These are phyloP conservation scores for Drosophila jambulina DNA, from an alignment of 1,140 invertebrate species.

Conservation along the genomic window DNA sequence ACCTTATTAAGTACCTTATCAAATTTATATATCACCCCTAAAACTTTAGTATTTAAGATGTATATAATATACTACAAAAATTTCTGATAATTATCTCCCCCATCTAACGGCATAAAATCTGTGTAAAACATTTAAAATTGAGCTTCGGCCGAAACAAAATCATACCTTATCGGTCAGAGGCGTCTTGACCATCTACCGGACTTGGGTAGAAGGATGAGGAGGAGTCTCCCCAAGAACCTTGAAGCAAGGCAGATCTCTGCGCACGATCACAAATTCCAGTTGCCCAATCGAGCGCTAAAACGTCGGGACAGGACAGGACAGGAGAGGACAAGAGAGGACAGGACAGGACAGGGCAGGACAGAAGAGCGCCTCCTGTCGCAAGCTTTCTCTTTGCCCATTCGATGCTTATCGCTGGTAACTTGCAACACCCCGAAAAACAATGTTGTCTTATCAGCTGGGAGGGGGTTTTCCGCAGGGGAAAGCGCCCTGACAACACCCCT, in stretches of 20 bases:
- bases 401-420: constrained; percentile 60
- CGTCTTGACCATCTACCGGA: constrained; percentile 34
- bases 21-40: background rate
- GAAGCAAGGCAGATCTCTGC: constrained; percentile 55
- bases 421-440: constrained; percentile 75
- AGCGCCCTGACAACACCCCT: constrained; percentile 73
- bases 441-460: constrained; percentile 41
- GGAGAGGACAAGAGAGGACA: too few species aligned
- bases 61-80: too few species aligned
- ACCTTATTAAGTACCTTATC: background rate
- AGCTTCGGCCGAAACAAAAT: constrained; percentile 31
- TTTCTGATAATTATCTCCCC: constrained; percentile 16
- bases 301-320: constrained; percentile 13
- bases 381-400: constrained; percentile 73
- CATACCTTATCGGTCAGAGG: constrained; percentile 50
- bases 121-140: constrained; percentile 25
- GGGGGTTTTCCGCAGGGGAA: background rate
- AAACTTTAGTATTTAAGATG: too few species aligned
- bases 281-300: constrained; percentile 61
- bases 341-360: constrained; percentile 7
- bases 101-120: constrained; percentile 39
- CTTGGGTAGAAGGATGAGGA: background rate
- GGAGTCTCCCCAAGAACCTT: constrained; percentile 21
- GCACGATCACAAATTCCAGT: constrained; percentile 74
- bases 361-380: constrained; percentile 35